Evolutionary conservation across 2,113 vertebrate genomes (phyloP).

Genomic region (Boleophthalmus pectinirostris): DNA sequence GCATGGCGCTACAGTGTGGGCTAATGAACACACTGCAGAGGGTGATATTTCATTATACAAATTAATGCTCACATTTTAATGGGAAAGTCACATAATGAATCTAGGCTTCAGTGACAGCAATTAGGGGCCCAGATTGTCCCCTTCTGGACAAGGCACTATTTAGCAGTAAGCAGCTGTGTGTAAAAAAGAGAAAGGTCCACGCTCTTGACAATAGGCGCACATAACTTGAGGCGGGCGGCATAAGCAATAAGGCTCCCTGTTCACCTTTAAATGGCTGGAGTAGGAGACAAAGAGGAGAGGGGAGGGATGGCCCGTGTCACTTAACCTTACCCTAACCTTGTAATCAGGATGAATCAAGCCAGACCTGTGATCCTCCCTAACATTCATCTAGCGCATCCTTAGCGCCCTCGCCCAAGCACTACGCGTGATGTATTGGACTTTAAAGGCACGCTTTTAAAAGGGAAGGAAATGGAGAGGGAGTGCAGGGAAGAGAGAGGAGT

Average conservation of each 20-base stretch:
- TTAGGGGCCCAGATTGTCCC: slow-evolving; percentile 99
- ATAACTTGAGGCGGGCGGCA: slow-evolving; percentile 87
- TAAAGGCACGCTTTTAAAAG: neutral
- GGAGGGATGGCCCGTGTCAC: slow-evolving; percentile 66
- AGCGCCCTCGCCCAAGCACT: neutral
- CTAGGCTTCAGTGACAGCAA: slow-evolving; percentile 99
- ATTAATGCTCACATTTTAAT: slow-evolving; percentile 99
- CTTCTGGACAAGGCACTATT: slow-evolving; percentile 99
- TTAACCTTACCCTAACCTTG: slow-evolving; percentile 79
- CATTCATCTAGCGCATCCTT: slow-evolving; percentile 48
- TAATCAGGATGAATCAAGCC: slow-evolving; percentile 73
- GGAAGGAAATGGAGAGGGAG: neutral
- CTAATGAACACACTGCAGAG: slow-evolving; percentile 99
- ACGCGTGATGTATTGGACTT: slow-evolving; percentile 1
- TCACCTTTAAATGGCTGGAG: slow-evolving; percentile 85
- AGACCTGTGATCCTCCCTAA: slow-evolving; percentile 64
- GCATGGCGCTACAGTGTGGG: slow-evolving; percentile 87
- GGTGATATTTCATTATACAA: slow-evolving; percentile 99
- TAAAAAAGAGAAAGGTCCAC: slow-evolving; percentile 87
- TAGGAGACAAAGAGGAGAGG: slow-evolving; percentile 42
- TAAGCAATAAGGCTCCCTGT: slow-evolving; percentile 87
- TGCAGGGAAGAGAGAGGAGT: neutral
- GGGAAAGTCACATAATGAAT: slow-evolving; percentile 99
- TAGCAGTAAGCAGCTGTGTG: slow-evolving; percentile 99
- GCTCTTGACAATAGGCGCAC: slow-evolving; percentile 92